Evolutionary conservation across 2,888 invertebrate species (phyloP).

Genomic region (Tipula confusa): DNA sequence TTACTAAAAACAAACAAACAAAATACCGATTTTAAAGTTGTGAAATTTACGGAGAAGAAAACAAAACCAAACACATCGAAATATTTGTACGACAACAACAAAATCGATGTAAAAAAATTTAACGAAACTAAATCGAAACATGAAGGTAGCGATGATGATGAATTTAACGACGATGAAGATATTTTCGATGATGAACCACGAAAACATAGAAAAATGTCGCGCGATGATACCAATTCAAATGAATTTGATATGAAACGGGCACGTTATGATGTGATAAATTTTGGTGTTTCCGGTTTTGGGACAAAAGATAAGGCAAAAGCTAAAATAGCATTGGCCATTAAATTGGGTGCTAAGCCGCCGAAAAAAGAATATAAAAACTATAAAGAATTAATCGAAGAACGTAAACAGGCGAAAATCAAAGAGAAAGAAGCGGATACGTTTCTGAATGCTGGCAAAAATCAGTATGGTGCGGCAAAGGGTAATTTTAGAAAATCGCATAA

Average conservation of each 20-base stretch:
- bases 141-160: not conserved
- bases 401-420: constrained; percentile 54
- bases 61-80: not conserved
- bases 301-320: constrained; percentile 68
- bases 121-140: not conserved
- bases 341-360: constrained; percentile 78
- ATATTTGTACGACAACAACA: too few species aligned
- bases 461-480: constrained; percentile 55
- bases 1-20: constrained; percentile 39
- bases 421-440: constrained; percentile 52
- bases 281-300: constrained; percentile 74
- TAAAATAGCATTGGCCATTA: constrained; percentile 71
- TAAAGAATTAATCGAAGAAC: constrained; percentile 62
- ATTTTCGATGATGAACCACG: not conserved
- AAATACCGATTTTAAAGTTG: not conserved
- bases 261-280: constrained; percentile 76
- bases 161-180: constrained; percentile 28
- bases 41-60: not conserved
- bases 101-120: not conserved
- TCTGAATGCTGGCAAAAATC: constrained; percentile 56
- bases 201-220: not conserved
- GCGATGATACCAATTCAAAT: constrained; percentile 36
- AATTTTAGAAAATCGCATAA: constrained; percentile 40
- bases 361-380: constrained; percentile 67
- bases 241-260: constrained; percentile 71